Percentiles rank a stretch among this genome's conserved stretches.
Conservation (phyloP, 2,113 vertebrate genomes). For the Muscicapa adusta region DNA sequence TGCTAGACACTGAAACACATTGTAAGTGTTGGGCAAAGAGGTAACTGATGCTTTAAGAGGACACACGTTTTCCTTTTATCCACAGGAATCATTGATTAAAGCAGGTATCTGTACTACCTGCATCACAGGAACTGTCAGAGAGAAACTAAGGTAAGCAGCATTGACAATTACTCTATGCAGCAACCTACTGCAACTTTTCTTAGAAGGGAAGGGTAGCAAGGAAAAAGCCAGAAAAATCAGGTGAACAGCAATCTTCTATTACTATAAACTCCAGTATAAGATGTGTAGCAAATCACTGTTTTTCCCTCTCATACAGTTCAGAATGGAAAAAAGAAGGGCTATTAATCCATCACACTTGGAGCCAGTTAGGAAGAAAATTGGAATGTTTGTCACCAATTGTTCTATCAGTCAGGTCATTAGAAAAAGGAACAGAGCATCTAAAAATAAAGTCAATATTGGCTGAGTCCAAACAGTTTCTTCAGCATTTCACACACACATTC, state of each 20-base stretch:
- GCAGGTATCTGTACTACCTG: not conserved
- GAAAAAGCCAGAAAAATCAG: not conserved
- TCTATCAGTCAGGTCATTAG: not conserved
- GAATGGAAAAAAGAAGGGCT: not conserved
- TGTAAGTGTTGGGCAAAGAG: not conserved
- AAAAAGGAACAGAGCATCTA: not conserved
- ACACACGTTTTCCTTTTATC: not conserved
- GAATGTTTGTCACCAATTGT: conserved; percentile 11
- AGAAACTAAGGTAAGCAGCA: not conserved
- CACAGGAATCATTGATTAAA: not conserved
- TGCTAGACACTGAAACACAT: not conserved
- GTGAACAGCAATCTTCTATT: not conserved
- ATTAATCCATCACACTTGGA: not conserved
- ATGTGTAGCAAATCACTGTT: not conserved
- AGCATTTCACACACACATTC: not conserved
- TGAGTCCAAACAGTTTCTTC: conserved; percentile 28
- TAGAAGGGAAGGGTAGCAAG: not conserved
- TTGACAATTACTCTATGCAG: not conserved
- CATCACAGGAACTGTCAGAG: not conserved
- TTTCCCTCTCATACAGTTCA: not conserved
- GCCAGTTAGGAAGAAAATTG: not conserved
- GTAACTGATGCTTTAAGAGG: not conserved
- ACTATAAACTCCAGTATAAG: not conserved
- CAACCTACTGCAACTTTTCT: not conserved
- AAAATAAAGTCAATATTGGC: conserved; percentile 38